Evolutionary conservation across 1,140 invertebrate genomes (phyloP), one percentile per base, ranked within the genome.

Genomic region (Diorhabda sublineata): DNA sequence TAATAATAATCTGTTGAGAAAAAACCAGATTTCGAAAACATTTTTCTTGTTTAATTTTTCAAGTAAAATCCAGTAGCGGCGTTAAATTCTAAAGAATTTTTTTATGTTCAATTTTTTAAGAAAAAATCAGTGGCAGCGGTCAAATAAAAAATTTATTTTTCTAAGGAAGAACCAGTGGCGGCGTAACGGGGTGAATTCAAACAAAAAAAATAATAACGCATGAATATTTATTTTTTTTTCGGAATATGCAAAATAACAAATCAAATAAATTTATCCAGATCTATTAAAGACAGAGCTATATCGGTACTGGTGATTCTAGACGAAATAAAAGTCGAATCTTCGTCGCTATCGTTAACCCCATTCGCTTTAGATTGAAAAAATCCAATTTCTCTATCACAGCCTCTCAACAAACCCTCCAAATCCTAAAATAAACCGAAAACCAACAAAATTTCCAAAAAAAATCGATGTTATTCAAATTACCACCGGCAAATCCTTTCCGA

Each of bases 221-320:
- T 52, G n/a, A 52, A 52, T 8, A 26, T 26, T 26, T 26, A 26
- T 26, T 26, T 26, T 26, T 26, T 26, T 26, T 26, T 26, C 26
- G 26, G 26, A 26, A 26, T 26, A 26, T 42, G 41, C 60, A 26
- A 61, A 61, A 26, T 26, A 60, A 59, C 42, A 68, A 44, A 44
- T 73, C 60, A 74, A 8, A 42, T 58, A 43, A 74, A 72, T 69
- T 76, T 64, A 72, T 77, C 76, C 8, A 72, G 71, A 68, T 77
- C 74, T 63, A 77, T 74, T 9, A 75, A 60, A 11, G 76, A 76
- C 71, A 75, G 74, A 4, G 74, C 71, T n/a, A 73, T 67, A 68
- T 76, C 75, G 26, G 67, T 65, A 67, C 65, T 64, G 26, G 63
- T 64, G 41, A 64, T 64, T n/a, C 47, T 47, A 3, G 63, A 64